phyloP scores from a whole-genome alignment of 2,888 invertebrate species.

The Xestia ashworthii region DNA sequence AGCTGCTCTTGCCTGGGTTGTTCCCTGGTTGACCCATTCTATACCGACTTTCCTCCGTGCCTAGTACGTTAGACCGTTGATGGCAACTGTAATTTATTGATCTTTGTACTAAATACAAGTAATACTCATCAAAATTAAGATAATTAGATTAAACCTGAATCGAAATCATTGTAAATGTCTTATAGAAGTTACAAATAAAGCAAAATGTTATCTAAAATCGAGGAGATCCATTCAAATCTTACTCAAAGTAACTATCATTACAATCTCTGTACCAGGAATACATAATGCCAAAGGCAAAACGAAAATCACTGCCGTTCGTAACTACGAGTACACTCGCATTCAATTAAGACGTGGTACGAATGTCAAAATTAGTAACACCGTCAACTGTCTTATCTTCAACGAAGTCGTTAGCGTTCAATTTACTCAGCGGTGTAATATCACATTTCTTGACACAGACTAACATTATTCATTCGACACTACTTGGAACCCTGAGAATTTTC shows the following conservation, averaged over 20 bases:
- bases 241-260: constrained; percentile 47
- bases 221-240: constrained; percentile 25
- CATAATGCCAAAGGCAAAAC: constrained; percentile 62
- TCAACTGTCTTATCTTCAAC: constrained; percentile 70
- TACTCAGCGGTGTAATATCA: constrained; percentile 56
- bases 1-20: too few relatives aligned
- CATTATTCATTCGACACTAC: background rate
- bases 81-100: too few relatives aligned
- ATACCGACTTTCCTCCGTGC: too few relatives aligned
- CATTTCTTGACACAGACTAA: constrained; percentile 59
- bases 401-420: constrained; percentile 70
- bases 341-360: constrained; percentile 76
- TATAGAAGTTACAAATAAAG: background rate
- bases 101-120: too few relatives aligned
- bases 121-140: too few relatives aligned
- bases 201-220: constrained; percentile 13
- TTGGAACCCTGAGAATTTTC: constrained; percentile 31
- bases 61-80: too few relatives aligned
- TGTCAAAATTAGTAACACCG: constrained; percentile 72
- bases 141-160: too few relatives aligned
- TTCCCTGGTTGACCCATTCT: too few relatives aligned
- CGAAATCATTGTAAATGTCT: background rate
- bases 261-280: constrained; percentile 61
- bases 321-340: constrained; percentile 63
- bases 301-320: constrained; percentile 72